Percentiles rank a stretch among this genome's conserved stretches.
phyloP scores from a whole-genome alignment of 2,113 vertebrate species.

The Anolis carolinensis region DNA sequence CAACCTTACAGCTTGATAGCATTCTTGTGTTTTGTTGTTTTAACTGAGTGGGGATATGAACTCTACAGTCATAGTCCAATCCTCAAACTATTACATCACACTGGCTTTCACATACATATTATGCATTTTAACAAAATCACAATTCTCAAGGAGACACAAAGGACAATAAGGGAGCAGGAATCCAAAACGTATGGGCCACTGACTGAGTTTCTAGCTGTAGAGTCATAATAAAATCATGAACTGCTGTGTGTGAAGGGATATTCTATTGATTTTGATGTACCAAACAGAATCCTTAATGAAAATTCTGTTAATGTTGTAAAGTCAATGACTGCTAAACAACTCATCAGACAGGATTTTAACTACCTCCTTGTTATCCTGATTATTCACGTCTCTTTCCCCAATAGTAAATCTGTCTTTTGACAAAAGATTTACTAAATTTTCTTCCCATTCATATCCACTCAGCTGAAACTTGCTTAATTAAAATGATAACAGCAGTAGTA shows the following conservation, averaged over 20 bases:
- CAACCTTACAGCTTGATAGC: too few relatives aligned
- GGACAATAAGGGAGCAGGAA: neutral
- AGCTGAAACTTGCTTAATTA: constrained; percentile 36
- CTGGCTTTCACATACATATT: neutral
- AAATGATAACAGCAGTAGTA: neutral
- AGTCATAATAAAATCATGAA: constrained; percentile 23
- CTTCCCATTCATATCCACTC: constrained; percentile 34
- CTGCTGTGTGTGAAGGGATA: neutral
- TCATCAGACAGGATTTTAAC: constrained; percentile 10
- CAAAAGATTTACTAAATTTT: constrained; percentile 37
- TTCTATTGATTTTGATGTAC: constrained; percentile 15
- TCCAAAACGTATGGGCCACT: neutral
- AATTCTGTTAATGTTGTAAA: constrained; percentile 5
- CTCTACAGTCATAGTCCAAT: too few relatives aligned
- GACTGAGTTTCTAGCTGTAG: neutral
- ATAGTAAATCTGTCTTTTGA: constrained; percentile 24
- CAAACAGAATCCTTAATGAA: constrained; percentile 20
- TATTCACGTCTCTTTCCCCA: constrained; percentile 11
- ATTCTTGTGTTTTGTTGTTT: too few relatives aligned
- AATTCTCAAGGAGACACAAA: neutral
- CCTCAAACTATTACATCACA: too few relatives aligned
- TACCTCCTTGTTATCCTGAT: constrained; percentile 21
- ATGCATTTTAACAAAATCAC: neutral
- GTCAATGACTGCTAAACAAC: constrained; percentile 5
- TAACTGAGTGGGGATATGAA: too few relatives aligned